Conservation (phyloP, 2,113 vertebrate species). For the Neomonachus schauinslandi region DNA sequence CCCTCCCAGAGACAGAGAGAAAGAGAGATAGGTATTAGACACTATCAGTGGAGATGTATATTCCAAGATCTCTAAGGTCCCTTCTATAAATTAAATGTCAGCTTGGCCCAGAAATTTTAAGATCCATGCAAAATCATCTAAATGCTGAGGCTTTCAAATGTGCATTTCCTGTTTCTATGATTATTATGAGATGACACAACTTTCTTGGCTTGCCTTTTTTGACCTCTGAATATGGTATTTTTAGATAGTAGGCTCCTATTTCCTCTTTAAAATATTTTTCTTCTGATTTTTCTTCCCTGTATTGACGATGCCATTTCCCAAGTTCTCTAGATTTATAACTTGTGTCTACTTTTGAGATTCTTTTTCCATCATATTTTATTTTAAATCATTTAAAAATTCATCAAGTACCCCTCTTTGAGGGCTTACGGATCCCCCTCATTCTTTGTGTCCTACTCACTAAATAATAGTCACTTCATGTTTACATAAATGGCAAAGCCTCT, state of each 20-base stretch:
- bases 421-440: not conserved
- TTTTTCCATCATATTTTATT: constrained; percentile 7
- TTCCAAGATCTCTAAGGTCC: not conserved
- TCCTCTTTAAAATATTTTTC: constrained; percentile 22
- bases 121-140: not conserved
- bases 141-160: not conserved
- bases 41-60: not conserved
- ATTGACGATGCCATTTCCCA: not conserved
- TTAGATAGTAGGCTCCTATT: not conserved
- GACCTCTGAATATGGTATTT: not conserved
- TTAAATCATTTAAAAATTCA: not conserved
- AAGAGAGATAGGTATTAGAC: not conserved
- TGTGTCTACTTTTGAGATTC: not conserved
- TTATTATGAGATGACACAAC: not conserved
- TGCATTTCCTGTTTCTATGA: constrained; percentile 3
- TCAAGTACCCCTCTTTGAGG: not conserved
- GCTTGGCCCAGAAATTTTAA: not conserved
- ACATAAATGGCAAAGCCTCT: not conserved
- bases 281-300: not conserved
- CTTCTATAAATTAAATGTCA: not conserved
- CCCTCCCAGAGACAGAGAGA: not conserved
- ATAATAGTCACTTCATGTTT: not conserved
- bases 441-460: not conserved
- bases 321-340: not conserved
- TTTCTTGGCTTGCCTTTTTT: not conserved